Evolutionary conservation across 2,797 vertebrate genomes (phyloP).

Genomic region (Oryzias dopingdopingensis): DNA sequence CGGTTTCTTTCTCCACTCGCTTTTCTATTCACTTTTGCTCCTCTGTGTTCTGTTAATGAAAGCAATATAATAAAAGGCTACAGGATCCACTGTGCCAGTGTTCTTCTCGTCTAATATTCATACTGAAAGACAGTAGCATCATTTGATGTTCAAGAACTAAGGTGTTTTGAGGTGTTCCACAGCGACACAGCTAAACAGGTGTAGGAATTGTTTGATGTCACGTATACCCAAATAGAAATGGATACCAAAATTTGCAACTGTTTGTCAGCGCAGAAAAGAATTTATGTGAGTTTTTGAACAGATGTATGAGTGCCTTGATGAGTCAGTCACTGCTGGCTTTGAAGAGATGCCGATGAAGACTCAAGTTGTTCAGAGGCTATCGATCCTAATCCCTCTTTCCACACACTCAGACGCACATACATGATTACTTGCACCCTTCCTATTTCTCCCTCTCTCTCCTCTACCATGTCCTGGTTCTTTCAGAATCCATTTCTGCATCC

Average conservation of each 20-base stretch:
- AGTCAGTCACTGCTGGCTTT: slow-evolving; percentile 30
- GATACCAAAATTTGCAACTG: neutral
- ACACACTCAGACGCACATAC: slow-evolving; percentile 14
- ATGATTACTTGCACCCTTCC: neutral
- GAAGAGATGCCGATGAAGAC: slow-evolving; percentile 51
- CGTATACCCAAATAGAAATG: neutral
- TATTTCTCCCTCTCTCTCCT: neutral
- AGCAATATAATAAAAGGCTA: slow-evolving; percentile 54
- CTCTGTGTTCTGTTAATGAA: slow-evolving; percentile 53
- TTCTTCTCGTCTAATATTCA: slow-evolving; percentile 16
- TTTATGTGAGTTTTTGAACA: slow-evolving; percentile 8
- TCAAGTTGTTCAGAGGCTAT: slow-evolving; percentile 57
- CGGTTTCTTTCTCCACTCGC: slow-evolving; percentile 30
- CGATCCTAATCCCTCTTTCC: slow-evolving; percentile 55
- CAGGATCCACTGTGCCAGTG: slow-evolving; percentile 16
- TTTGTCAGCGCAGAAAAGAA: slow-evolving; percentile 8
- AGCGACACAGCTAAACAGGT: neutral
- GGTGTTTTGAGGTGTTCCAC: neutral
- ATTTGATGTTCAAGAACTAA: slow-evolving; percentile 12
- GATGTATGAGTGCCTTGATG: slow-evolving; percentile 1
- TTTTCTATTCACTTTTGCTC: slow-evolving; percentile 44
- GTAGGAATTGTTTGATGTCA: slow-evolving; percentile 5
- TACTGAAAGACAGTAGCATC: slow-evolving; percentile 15
- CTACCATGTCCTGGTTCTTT: slow-evolving; percentile 25
- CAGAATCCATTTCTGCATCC: slow-evolving; percentile 57